These are phyloP conservation scores for Callorhinus ursinus DNA, from an alignment of 2,113 vertebrate genomes.

Conservation along the genomic window DNA sequence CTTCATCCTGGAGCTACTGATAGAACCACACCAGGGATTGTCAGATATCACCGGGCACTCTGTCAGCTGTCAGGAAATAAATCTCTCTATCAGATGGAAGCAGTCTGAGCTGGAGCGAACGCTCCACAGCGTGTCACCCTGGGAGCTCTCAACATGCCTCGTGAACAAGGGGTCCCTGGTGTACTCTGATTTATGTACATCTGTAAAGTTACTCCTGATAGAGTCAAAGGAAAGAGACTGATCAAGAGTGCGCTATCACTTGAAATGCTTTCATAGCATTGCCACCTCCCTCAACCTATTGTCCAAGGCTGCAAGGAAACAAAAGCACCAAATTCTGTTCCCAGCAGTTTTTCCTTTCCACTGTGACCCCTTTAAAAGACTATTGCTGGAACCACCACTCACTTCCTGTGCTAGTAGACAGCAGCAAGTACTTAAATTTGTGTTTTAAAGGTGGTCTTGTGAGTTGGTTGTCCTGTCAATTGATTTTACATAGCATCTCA, in stretches of 20 bases:
- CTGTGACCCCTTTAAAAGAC: not conserved
- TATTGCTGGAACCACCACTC: fast-evolving
- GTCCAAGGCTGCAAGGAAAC: not conserved
- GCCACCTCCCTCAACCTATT: not conserved
- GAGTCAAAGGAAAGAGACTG: not conserved
- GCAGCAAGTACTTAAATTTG: not conserved
- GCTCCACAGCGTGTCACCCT: not conserved
- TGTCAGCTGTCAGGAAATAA: constrained; percentile 57
- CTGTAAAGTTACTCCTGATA: not conserved
- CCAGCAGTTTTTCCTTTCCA: not conserved
- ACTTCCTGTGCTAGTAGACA: not conserved
- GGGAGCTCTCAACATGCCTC: constrained; percentile 20
- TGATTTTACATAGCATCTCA: not conserved
- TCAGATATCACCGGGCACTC: not conserved
- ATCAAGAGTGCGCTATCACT: not conserved
- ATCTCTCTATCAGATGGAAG: constrained; percentile 36
- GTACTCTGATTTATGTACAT: constrained; percentile 34
- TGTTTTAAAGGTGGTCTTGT: not conserved
- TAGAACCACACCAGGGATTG: not conserved
- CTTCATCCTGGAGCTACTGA: constrained; percentile 58
- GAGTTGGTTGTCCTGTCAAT: not conserved
- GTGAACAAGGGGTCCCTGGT: constrained; percentile 29
- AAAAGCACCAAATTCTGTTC: not conserved
- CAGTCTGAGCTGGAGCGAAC: constrained; percentile 3
- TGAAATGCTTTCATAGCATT: not conserved